Percentiles rank a stretch among this genome's conserved stretches.
phyloP scores from a whole-genome alignment of 2,113 vertebrate species.

The Lonchura striata region DNA sequence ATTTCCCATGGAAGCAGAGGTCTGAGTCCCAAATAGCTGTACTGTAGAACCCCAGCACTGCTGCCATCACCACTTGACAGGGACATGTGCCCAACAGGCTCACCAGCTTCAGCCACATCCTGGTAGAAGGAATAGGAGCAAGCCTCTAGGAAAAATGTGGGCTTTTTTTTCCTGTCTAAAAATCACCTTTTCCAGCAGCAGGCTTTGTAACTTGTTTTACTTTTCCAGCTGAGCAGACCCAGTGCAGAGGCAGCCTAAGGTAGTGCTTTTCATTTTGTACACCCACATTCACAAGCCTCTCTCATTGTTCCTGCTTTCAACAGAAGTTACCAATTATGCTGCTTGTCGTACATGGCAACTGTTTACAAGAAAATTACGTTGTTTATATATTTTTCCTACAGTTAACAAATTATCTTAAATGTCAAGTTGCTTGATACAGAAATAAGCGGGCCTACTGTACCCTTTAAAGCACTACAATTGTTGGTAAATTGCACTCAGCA shows the following conservation, averaged over 20 bases:
- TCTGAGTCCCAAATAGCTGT: background rate
- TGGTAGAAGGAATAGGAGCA: accelerated
- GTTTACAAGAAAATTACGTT: conserved; percentile 37
- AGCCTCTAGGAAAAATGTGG: background rate
- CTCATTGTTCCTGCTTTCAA: accelerated
- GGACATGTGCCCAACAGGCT: accelerated
- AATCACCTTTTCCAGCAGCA: background rate
- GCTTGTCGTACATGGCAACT: background rate
- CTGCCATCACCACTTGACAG: background rate
- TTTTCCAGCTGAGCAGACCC: background rate
- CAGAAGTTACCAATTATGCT: conserved; percentile 17
- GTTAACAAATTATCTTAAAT: conserved; percentile 55
- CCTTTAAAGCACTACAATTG: conserved; percentile 41
- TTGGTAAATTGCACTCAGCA: conserved; percentile 40
- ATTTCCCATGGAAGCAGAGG: background rate
- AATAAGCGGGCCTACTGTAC: conserved; percentile 4
- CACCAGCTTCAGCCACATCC: background rate
- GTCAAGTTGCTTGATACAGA: conserved; percentile 24
- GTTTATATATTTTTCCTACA: conserved; percentile 40
- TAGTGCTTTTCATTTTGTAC: background rate
- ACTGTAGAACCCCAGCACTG: accelerated
- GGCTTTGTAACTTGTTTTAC: background rate
- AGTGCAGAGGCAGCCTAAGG: background rate
- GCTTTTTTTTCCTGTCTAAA: background rate
- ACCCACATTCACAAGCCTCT: background rate